phyloP scores from a whole-genome alignment of 2,888 invertebrate species.

The Petrophora chlorosata region DNA sequence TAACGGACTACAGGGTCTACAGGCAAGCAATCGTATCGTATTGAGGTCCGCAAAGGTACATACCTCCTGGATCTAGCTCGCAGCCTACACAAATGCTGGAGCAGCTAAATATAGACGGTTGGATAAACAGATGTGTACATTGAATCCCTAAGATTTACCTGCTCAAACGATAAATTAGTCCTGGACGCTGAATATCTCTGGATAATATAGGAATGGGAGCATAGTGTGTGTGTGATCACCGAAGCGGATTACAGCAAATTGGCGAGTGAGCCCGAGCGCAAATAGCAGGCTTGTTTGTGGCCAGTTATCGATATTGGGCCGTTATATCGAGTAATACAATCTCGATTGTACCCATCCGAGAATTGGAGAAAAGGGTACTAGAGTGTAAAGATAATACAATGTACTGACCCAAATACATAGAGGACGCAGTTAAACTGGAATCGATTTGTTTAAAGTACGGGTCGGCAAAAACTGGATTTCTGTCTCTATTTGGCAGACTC shows the following conservation, averaged over 20 bases:
- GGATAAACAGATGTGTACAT: too few relatives aligned
- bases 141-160: too few relatives aligned
- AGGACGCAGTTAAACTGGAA: neutral
- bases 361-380: conserved; percentile 6
- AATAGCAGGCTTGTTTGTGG: conserved; percentile 24
- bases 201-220: neutral
- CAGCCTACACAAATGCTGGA: too few relatives aligned
- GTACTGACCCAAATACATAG: conserved; percentile 6
- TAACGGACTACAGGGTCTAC: too few relatives aligned
- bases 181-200: too few relatives aligned
- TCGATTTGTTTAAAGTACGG: neutral
- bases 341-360: conserved; percentile 6
- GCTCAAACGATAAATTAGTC: neutral
- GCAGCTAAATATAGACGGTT: too few relatives aligned
- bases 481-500: too few relatives aligned
- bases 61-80: too few relatives aligned
- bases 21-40: too few relatives aligned
- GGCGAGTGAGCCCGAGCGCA: conserved; percentile 9
- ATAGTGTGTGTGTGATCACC: conserved; percentile 2
- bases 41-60: too few relatives aligned
- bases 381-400: neutral
- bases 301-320: conserved; percentile 27
- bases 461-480: neutral
- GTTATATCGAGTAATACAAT: conserved; percentile 20
- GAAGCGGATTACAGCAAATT: conserved; percentile 14